Evolutionary conservation across 2,888 invertebrate genomes (phyloP).

Genomic region (Tipula lateralis): DNA sequence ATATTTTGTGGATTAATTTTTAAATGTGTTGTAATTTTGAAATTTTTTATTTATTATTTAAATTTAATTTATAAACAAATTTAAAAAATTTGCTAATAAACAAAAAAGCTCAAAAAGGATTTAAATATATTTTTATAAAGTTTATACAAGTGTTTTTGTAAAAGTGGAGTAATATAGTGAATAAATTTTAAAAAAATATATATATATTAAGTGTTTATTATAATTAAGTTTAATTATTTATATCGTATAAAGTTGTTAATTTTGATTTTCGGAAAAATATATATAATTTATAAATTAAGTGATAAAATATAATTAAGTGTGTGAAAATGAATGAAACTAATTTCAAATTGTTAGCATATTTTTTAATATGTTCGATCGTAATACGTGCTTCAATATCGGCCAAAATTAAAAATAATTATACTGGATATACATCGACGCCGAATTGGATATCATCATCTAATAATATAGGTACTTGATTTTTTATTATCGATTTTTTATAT

Average conservation of each 20-base stretch:
- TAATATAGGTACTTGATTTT: background rate
- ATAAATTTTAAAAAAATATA: background rate
- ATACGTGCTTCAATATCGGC: background rate
- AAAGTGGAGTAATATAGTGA: conserved; percentile 25
- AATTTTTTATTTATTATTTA: conserved; percentile 11
- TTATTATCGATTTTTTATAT: background rate
- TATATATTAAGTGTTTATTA: background rate
- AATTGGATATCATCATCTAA: conserved; percentile 4
- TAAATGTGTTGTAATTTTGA: background rate
- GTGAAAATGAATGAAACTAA: conserved; percentile 28
- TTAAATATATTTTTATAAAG: background rate
- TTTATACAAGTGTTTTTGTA: background rate
- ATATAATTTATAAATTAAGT: background rate
- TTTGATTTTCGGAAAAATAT: background rate
- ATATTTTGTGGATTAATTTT: background rate
- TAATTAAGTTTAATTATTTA: background rate
- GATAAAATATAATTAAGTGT: conserved; percentile 3
- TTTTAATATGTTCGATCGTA: background rate
- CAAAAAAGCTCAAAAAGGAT: background rate
- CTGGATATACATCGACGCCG: background rate
- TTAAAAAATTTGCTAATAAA: background rate
- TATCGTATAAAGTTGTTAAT: conserved; percentile 2
- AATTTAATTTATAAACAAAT: background rate
- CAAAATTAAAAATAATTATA: conserved; percentile 26
- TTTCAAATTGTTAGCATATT: background rate